Evolutionary conservation across 2,113 vertebrate genomes (phyloP).

Genomic region (Pyrgilauda ruficollis): DNA sequence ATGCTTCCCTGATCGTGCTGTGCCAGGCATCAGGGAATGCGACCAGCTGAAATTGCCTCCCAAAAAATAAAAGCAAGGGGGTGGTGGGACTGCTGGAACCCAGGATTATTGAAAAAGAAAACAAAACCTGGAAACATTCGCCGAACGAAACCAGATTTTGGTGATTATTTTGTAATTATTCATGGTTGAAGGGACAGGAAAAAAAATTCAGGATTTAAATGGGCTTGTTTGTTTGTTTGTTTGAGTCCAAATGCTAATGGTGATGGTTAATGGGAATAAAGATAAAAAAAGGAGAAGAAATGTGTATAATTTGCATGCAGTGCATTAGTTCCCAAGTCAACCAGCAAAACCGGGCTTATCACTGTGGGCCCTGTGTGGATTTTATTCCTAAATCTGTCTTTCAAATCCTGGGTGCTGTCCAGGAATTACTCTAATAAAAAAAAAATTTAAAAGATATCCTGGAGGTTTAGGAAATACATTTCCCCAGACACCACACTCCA

Average conservation of each 20-base stretch:
- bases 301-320: neutral
- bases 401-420: neutral
- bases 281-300: neutral
- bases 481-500: neutral
- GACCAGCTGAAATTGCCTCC: neutral
- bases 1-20: neutral
- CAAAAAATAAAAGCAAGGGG: neutral
- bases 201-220: neutral
- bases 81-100: neutral
- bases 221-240: neutral
- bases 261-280: neutral
- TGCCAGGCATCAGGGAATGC: constrained; percentile 14
- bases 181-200: neutral
- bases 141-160: neutral
- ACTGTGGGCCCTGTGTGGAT: neutral
- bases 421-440: neutral
- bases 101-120: neutral
- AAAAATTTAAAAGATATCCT: neutral
- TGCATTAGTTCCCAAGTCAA: neutral
- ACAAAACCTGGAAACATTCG: constrained; percentile 11
- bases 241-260: neutral
- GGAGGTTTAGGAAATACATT: neutral
- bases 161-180: neutral
- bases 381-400: neutral
- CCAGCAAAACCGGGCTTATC: neutral